Conservation (phyloP, 2,113 vertebrate species). For the Pseudorhombus dupliciocellatus region DNA sequence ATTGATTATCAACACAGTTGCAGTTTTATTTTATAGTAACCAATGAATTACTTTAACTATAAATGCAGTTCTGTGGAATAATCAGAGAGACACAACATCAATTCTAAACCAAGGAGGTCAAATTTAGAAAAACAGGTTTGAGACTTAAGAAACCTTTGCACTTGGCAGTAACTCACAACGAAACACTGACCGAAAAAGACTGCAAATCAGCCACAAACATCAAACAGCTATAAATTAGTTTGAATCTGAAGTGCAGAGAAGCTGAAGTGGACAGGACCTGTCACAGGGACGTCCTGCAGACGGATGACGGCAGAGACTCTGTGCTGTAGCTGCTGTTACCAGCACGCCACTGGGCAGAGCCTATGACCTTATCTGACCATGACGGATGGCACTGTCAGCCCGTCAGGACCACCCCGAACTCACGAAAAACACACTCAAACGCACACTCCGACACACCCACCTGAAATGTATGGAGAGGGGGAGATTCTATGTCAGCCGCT, state of each 20-base stretch:
- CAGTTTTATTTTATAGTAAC: too few species aligned
- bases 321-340: constrained; percentile 50
- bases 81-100: too few species aligned
- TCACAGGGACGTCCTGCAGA: constrained; percentile 17
- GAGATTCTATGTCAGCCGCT: background rate
- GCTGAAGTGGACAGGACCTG: constrained; percentile 11
- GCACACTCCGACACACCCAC: constrained; percentile 3
- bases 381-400: constrained; percentile 54
- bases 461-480: background rate
- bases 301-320: constrained; percentile 45
- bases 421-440: background rate
- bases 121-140: too few species aligned
- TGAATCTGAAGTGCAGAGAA: background rate
- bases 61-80: too few species aligned
- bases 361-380: constrained; percentile 49
- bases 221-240: constrained; percentile 1
- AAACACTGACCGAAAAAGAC: background rate
- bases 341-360: constrained; percentile 43
- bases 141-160: too few species aligned
- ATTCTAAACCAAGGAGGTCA: too few species aligned
- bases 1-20: too few species aligned
- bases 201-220: background rate
- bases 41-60: too few species aligned
- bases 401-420: constrained; percentile 15
- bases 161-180: too few species aligned